phyloP scores from a whole-genome alignment of 1,140 invertebrate genomes.

The Antheraea pernyi region DNA sequence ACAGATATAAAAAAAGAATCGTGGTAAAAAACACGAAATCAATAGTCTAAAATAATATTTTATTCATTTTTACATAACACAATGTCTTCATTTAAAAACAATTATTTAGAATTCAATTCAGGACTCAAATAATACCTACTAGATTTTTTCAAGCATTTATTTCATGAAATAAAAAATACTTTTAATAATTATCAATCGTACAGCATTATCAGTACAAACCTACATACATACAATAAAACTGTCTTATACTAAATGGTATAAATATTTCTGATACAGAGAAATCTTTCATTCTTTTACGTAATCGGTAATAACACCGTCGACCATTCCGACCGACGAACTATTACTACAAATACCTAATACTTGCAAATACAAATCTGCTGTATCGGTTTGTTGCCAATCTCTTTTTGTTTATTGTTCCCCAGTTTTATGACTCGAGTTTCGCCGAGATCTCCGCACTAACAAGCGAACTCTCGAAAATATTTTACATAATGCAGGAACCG shows the following conservation, averaged over 20 bases:
- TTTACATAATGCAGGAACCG: conserved; percentile 43
- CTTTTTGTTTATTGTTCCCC: conserved; percentile 40
- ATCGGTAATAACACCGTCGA: conserved; percentile 48
- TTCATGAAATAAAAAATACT: no score
- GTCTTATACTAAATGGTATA: background rate
- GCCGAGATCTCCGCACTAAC: conserved; percentile 40
- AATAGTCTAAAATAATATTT: no score
- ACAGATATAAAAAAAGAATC: no score
- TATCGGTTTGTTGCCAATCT: conserved; percentile 43
- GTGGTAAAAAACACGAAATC: no score
- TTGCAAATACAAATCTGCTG: conserved; percentile 46
- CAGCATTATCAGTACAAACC: no score
- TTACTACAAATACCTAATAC: conserved; percentile 44
- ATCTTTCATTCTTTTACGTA: conserved; percentile 26
- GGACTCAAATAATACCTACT: no score
- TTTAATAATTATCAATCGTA: no score
- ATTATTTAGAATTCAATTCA: no score
- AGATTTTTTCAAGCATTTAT: no score
- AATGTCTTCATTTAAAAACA: no score
- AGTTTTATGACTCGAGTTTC: conserved; percentile 41
- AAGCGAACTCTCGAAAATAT: conserved; percentile 48
- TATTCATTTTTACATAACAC: no score
- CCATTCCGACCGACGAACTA: conserved; percentile 36
- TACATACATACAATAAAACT: no score
- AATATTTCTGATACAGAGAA: conserved; percentile 2